Percentiles rank a stretch among this genome's conserved stretches.
Conservation (phyloP, 2,888 invertebrate genomes). For the Polyommatus iphigenia region DNA sequence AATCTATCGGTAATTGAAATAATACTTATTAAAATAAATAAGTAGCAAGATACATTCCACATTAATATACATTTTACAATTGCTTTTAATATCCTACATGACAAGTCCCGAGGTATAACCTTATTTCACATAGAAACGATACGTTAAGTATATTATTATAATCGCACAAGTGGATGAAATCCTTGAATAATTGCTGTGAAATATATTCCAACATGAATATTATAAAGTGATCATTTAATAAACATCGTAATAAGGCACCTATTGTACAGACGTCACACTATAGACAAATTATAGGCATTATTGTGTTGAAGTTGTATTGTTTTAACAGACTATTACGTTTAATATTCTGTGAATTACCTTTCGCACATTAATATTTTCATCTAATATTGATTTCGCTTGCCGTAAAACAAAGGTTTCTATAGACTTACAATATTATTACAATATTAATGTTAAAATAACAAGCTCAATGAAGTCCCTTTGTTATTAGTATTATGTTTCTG, state of each 20-base stretch:
- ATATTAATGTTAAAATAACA: not conserved
- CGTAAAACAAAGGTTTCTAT: conserved; percentile 2
- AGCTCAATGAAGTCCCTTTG: not conserved
- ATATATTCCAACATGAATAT: not conserved
- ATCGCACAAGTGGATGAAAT: not conserved
- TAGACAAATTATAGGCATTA: not conserved
- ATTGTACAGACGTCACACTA: not conserved
- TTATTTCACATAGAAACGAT: too few relatives aligned
- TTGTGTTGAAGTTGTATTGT: not conserved
- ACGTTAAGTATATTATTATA: not conserved
- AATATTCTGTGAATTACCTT: not conserved
- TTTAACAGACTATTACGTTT: not conserved
- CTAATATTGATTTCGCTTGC: not conserved
- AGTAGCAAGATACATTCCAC: too few relatives aligned
- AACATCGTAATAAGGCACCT: not conserved
- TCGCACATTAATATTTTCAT: not conserved
- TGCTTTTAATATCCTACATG: too few relatives aligned
- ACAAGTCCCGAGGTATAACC: too few relatives aligned
- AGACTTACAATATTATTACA: not conserved
- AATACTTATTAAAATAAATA: not conserved
- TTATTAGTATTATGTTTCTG: not conserved
- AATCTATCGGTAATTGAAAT: not conserved
- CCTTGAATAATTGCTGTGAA: not conserved
- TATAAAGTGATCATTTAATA: not conserved
- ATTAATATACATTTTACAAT: too few relatives aligned